Percentiles rank a stretch among this genome's conserved stretches.
Evolutionary conservation across 2,113 vertebrate genomes (phyloP).

Genomic region (Oxygymnocypris stewartii): DNA sequence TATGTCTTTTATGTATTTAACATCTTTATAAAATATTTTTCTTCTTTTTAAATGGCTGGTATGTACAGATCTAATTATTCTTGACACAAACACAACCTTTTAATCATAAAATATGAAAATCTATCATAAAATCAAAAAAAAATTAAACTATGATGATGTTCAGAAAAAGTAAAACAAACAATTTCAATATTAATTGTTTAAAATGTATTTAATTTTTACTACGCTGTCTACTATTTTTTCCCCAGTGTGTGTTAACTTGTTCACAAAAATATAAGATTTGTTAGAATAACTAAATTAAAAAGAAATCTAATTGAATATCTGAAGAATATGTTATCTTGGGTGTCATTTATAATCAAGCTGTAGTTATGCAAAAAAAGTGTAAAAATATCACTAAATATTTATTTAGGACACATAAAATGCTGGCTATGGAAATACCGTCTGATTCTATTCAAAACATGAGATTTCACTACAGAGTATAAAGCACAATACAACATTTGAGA

Average conservation of each 20-base stretch:
- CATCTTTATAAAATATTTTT: too few relatives aligned
- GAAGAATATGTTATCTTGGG: background rate
- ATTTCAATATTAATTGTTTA: background rate
- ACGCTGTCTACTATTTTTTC: background rate
- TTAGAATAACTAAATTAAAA: background rate
- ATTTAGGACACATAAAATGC: background rate
- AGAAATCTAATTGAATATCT: background rate
- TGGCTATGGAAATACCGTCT: background rate
- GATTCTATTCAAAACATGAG: background rate
- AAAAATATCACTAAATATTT: background rate
- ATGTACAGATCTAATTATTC: too few relatives aligned
- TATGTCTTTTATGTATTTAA: too few relatives aligned
- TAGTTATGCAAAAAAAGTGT: background rate
- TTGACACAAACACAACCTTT: too few relatives aligned
- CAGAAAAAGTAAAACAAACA: background rate
- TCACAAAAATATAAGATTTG: background rate
- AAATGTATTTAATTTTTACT: background rate
- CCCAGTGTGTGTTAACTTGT: background rate
- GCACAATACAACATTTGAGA: background rate
- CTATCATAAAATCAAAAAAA: too few relatives aligned
- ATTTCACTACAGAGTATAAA: background rate
- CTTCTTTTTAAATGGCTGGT: too few relatives aligned
- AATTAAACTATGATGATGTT: background rate
- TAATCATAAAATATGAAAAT: too few relatives aligned
- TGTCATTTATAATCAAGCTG: background rate